Evolutionary conservation across 2,888 invertebrate genomes (phyloP), one percentile per base, ranked within the genome.

Genomic region (Tiliacea aurago): DNA sequence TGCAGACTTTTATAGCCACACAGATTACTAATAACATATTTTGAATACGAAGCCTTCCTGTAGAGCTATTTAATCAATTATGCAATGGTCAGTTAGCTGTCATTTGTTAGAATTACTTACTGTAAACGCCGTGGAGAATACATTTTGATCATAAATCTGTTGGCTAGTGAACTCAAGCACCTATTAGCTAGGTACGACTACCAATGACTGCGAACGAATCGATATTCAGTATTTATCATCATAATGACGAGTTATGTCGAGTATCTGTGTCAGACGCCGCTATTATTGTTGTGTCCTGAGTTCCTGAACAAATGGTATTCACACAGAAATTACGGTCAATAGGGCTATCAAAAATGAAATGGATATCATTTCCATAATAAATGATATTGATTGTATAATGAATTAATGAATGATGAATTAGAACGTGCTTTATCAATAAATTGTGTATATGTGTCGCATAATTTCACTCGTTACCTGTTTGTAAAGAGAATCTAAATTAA

Each of bases 241-340:
- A 83, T 92, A 93, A 93, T 91, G 89, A 91, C 83, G 87, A 93
- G 90, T 93, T 92, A 93, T 93, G 89, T 83, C 47, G 72, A 84
- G 87, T 90, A 90, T 91, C 90, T 90, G 88, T 91, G 91, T 90
- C 92, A 89, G 76, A 88, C 76, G 81, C 73, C 64, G 73, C 76
- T 81, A 51, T 85, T 83, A 81, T 84, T 80, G 73, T 73, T 59
- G 67, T 81, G 67, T 73, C 73, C 65, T 33, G 66, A 64, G 85
- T 64, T 63, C 74, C 70, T 73, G 73, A 85, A 82, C 71, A 66
- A 73, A 70, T 43, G 66, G 41, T 59, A 68, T 66, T 62, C 47
- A 63, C 33, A 55, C 68, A 61, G 70, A 77, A 63, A 78, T 61
- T 64, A 70, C 61, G 67, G 71, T 81, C 61, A 65, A 67, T 55